Base-by-base conservation (phyloP, 2,797 vertebrate species). In the Dromococcyx pavoninus region DNA sequence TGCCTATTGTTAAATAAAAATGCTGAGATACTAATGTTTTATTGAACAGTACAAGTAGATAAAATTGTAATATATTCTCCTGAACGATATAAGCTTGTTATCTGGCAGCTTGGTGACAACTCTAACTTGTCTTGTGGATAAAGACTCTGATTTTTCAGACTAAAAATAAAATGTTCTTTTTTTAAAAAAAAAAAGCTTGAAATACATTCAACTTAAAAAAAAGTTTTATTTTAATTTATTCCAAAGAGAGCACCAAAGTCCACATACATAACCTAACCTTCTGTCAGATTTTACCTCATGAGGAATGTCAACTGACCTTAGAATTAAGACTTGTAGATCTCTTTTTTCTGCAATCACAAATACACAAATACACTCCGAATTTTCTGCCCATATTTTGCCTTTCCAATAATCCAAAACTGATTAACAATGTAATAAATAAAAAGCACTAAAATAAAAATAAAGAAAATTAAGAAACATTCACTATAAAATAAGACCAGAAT, bases 1-100 rank as follows among this genome's bases (percentile, higher is more conserved):
- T 97, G 97, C 97, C 97, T 96, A 97, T 98, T 98, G 98, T 98
- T 98, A 98, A 98, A 98, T 97, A 98, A 98, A 98, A 98, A 97
- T 96, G 95, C 97, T 97, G 98, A 97, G 97, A 96, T 96, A 96
- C 97, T 98, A 98, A 98, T 98, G 97, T 98, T 98, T 98, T 98
- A 98, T 98, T 97, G 97, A 98, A 98, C 96, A 96, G 97, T 97
- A 97, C 97, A 97, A 97, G 97, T 83, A 97, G 97, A 97, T 97
- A 97, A 97, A 97, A 97, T 94, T 96, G 96, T 97, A 97, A 97
- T 98, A 96, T 96, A 97, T 98, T 97, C 97, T 97, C 91, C 95
- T 84, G 88, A 97, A 96, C 96, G 97, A 93, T 96, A 58, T 94
- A 97, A 93, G 95, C 95, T 93, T 97, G 96, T 98, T 97, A 94